Conservation (phyloP, 2,113 vertebrate species). For the Malurus alboscapulatus region DNA sequence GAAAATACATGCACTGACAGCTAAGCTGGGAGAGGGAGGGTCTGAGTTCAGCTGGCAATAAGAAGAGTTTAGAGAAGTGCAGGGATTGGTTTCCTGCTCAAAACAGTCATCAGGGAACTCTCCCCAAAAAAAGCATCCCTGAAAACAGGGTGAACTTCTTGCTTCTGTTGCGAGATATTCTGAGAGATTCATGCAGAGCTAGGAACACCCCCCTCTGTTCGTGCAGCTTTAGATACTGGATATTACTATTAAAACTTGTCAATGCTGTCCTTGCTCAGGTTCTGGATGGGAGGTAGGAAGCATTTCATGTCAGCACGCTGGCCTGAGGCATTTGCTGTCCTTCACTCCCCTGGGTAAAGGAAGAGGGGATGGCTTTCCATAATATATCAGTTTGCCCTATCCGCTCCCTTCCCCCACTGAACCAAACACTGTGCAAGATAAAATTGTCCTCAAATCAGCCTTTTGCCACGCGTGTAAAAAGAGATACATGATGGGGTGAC, state of each 20-base stretch:
- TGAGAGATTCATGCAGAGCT: not conserved
- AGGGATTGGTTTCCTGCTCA: not conserved
- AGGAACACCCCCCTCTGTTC: not conserved
- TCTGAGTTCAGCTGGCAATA: not conserved
- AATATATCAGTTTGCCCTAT: not conserved
- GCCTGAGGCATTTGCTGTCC: not conserved
- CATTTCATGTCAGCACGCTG: not conserved
- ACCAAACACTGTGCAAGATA: not conserved
- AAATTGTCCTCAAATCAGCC: not conserved
- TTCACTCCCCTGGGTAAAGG: not conserved
- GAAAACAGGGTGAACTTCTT: not conserved
- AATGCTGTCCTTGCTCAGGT: not conserved
- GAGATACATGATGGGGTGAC: not conserved
- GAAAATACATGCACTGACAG: not conserved
- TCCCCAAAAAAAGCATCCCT: not conserved
- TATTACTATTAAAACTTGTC: not conserved
- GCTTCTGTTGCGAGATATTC: not conserved
- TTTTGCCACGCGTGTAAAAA: not conserved
- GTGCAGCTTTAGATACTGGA: not conserved
- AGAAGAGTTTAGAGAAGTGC: not conserved
- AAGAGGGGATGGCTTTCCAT: conserved; percentile 8
- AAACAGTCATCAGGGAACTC: not conserved
- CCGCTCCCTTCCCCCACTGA: not conserved
- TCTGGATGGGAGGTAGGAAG: not conserved
- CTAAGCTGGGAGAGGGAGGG: not conserved